Conservation (phyloP, 2,797 vertebrate genomes). For the Ctenopoma kingsleyae region DNA sequence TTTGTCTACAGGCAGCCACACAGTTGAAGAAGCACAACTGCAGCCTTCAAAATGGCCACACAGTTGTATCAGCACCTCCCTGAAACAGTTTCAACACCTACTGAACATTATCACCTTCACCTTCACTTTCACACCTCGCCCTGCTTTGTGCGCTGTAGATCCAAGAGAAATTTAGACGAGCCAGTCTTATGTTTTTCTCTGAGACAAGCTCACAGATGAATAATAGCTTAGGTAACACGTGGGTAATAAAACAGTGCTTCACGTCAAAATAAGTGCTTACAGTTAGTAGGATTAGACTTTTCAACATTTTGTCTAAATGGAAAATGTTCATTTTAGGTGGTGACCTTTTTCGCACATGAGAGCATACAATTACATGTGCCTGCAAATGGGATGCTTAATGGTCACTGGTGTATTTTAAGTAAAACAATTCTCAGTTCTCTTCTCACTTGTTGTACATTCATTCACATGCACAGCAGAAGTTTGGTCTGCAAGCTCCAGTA, state of each 20-base stretch:
- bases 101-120: neutral
- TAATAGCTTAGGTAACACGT: constrained; percentile 2
- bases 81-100: neutral
- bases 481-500: constrained; percentile 64
- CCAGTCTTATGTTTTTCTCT: neutral
- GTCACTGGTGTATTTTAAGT: neutral
- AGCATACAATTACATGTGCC: neutral
- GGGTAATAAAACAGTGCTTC: neutral
- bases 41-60: neutral
- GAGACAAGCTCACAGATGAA: neutral
- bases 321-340: neutral
- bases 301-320: neutral
- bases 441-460: constrained; percentile 8
- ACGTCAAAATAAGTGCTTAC: neutral
- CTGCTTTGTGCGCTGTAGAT: neutral
- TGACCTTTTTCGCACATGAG: neutral
- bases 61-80: neutral
- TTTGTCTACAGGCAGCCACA: neutral
- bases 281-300: neutral
- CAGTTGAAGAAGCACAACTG: neutral
- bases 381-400: neutral
- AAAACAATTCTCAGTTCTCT: neutral
- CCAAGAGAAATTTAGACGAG: neutral
- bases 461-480: constrained; percentile 2
- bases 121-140: neutral